Evolutionary conservation across 2,888 invertebrate genomes (phyloP).

Genomic region (Protonemura montana): DNA sequence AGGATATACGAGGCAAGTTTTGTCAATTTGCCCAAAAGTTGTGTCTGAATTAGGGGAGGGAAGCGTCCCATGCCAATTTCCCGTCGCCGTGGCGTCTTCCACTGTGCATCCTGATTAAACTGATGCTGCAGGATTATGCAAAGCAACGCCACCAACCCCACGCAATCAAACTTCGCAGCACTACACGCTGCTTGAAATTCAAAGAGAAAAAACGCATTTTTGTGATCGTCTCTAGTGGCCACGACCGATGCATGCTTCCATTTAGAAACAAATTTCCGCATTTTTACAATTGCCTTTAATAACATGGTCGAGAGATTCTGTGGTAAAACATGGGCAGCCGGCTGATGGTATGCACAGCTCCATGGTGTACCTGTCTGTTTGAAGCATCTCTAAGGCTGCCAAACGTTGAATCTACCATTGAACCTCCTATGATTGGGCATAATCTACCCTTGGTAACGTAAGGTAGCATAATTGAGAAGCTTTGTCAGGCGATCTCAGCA

Average conservation of each 20-base stretch:
- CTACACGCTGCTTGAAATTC: neutral
- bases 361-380: too few species aligned
- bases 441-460: too few species aligned
- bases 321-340: neutral
- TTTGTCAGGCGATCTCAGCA: too few species aligned
- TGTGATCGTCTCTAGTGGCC: neutral
- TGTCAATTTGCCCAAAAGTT: slow-evolving; percentile 12
- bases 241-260: neutral
- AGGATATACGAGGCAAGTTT: neutral
- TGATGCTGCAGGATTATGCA: neutral
- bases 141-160: neutral
- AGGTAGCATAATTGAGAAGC: too few species aligned
- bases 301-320: neutral
- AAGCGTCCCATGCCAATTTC: neutral
- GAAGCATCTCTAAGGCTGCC: too few species aligned
- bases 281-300: slow-evolving; percentile 7
- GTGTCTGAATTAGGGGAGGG: slow-evolving; percentile 7
- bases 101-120: neutral
- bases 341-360: too few species aligned
- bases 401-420: too few species aligned
- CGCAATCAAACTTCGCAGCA: neutral
- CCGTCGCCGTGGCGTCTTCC: neutral
- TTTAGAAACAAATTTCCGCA: neutral
- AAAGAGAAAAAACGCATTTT: neutral
- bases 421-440: too few species aligned